Conservation (phyloP, 2,113 vertebrate genomes). For the Plecotus auritus region DNA sequence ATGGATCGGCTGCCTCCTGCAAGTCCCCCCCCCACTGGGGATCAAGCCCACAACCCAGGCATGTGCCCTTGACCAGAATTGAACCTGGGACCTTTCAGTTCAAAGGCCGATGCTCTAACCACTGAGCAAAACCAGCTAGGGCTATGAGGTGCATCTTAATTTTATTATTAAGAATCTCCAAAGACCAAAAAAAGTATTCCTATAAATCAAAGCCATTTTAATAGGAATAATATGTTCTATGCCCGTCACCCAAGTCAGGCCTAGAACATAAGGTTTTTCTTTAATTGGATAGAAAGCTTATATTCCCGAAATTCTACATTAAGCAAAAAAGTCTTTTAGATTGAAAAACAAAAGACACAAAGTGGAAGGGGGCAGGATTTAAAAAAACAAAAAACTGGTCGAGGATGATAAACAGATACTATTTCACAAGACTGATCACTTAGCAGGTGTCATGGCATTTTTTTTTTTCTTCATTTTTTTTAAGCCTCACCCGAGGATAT, state of each 20-base stretch:
- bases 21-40: no score
- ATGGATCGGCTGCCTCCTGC: no score
- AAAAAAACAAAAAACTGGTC: background rate
- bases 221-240: background rate
- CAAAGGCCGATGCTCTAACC: no score
- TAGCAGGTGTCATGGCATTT: background rate
- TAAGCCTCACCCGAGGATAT: background rate
- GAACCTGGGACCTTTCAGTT: no score
- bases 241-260: background rate
- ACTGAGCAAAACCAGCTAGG: background rate
- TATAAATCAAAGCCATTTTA: conserved; percentile 12
- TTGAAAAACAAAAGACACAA: background rate
- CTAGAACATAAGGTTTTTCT: background rate
- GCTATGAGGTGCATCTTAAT: background rate
- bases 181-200: conserved; percentile 14
- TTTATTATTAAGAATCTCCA: background rate
- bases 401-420: background rate
- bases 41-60: no score
- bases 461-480: background rate
- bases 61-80: no score
- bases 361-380: background rate
- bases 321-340: background rate
- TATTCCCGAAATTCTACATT: background rate
- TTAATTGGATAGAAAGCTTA: background rate
- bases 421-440: background rate